Evolutionary conservation across 2,113 vertebrate genomes (phyloP), one percentile per base, ranked within the genome.

Genomic region (Progne subis): DNA sequence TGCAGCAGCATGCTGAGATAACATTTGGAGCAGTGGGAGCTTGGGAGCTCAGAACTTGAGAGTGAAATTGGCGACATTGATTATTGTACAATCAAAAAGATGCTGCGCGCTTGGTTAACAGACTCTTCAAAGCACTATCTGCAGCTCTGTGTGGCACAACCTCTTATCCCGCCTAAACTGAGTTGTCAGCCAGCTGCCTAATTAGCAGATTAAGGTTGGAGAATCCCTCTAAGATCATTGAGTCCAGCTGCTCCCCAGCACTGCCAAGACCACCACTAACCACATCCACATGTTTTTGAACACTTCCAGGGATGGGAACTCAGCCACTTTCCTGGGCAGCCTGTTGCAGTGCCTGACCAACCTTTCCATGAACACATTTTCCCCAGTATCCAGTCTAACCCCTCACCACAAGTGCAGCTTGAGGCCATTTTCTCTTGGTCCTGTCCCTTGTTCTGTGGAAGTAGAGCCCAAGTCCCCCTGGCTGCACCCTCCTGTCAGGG

Each of bases 101-200:
- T 67, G 52, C 47, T 21, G 50, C 14, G 21, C 23, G 8, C 61
- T 55, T 43, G 6, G 32, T 50, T 75, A n/a, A 37, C 14, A 9
- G 61, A 5, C 29, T 39, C 57, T 9, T 64, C 14, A 2, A 12
- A 49, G 31, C 4, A 0, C 16, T 31, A 2, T 34, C 28, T 4
- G 5, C 32, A 56, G 75, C 65, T 82, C 31, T 37, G 37, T 3
- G 44, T 18, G 50, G 5, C 39, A 41, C 11, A 34, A 28, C n/a
- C 46, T 70, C 50, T 41, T 32, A 8, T 78, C 59, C 23, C 63
- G 52, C 61, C 26, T 43, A 26, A 19, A 15, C 16, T 11, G 77
- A 24, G 6, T 34, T 57, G 70, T 82, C 26, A 20, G n/a, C 24
- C 1, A 2, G 18, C 55, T 86, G 71, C 52, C 46, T 46, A 17